Evolutionary conservation across 35 echinoderm and acorn worm species (phyloP), one percentile per base, ranked within the genome.

Genomic region (Patiria miniata): DNA sequence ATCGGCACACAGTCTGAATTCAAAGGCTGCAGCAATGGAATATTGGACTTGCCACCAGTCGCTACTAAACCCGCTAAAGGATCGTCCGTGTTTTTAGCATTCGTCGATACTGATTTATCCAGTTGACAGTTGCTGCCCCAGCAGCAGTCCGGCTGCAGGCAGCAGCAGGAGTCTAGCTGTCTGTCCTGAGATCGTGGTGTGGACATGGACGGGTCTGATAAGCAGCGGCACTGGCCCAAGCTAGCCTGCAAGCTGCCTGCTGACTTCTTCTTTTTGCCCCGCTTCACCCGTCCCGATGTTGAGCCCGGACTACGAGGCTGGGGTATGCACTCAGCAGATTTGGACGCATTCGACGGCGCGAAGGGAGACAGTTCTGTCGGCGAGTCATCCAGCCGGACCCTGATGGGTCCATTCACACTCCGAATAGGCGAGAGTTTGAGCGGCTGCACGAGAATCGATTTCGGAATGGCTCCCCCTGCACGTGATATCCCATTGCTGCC

Each of bases 391-490:
- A 73, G 65, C 7, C 65, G 19, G 2, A 73, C 65, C 34, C 65
- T 26, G 34, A 73, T 73, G 26, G 65, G 65, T 73, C 65, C 65
- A 10, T 73, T 73, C 65, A 73, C 65, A 34, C 65, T 73, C 26
- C 65, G 78, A 34, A 84, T 60, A 23, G 82, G 82, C 38, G 82
- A 36, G n/a, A 84, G 82, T 38, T 84, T 84, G 2, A 84, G 19
- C 19, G 82, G 82, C 38, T 84, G 53, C 38, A 84, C 82, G 10
- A 84, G 36, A 53, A 84, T 58, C 8, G 82, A 58, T 84, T 84
- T 84, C 21, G 82, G 82, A 58, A 84, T 59, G 15, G 57, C 82
- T 30, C 80, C 51, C 53, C 57, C 57, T 7, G 19, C 44, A 7
- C 51, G 33, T 2, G 53, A 58, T 34, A 54, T 18, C 57, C 57